Evolutionary conservation across 1,140 invertebrate species (phyloP).

Genomic region (Pseudomyrmex pallidus): DNA sequence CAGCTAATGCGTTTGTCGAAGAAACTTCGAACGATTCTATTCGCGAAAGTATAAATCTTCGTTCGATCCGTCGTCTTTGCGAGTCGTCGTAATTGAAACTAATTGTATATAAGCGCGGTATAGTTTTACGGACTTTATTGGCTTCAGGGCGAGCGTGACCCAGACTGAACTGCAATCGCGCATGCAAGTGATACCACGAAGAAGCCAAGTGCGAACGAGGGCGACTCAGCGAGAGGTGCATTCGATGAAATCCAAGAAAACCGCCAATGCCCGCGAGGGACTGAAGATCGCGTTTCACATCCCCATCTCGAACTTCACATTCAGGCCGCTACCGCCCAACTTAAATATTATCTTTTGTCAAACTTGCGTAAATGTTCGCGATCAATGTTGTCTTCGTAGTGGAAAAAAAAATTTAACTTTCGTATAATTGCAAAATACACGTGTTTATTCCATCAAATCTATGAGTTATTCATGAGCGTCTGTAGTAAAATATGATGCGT

Average conservation of each 20-base stretch:
- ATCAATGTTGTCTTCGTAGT: too few relatives aligned
- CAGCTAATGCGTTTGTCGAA: background rate
- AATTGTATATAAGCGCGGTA: slow-evolving; percentile 35
- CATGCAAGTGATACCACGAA: slow-evolving; percentile 64
- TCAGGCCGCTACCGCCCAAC: background rate
- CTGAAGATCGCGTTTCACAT: slow-evolving; percentile 59
- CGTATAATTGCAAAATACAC: background rate
- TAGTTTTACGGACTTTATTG: slow-evolving; percentile 74
- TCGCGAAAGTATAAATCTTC: background rate
- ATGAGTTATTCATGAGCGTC: slow-evolving; percentile 47
- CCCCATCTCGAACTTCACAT: slow-evolving; percentile 27
- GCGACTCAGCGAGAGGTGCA: slow-evolving; percentile 59
- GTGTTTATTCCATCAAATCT: slow-evolving; percentile 30
- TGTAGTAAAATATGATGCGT: slow-evolving; percentile 30
- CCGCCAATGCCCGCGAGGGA: slow-evolving; percentile 54
- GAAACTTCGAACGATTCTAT: background rate
- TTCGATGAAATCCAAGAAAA: slow-evolving; percentile 71
- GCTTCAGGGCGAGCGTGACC: slow-evolving; percentile 71
- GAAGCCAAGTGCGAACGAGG: slow-evolving; percentile 82
- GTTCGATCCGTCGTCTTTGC: background rate
- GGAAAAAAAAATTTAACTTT: background rate
- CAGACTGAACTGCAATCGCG: slow-evolving; percentile 53
- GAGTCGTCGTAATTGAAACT: slow-evolving; percentile 55
- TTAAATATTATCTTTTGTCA: background rate
- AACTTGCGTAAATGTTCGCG: too few relatives aligned